phyloP scores from a whole-genome alignment of 2,888 invertebrate genomes.

The Hirtodrosophila alboralis region DNA sequence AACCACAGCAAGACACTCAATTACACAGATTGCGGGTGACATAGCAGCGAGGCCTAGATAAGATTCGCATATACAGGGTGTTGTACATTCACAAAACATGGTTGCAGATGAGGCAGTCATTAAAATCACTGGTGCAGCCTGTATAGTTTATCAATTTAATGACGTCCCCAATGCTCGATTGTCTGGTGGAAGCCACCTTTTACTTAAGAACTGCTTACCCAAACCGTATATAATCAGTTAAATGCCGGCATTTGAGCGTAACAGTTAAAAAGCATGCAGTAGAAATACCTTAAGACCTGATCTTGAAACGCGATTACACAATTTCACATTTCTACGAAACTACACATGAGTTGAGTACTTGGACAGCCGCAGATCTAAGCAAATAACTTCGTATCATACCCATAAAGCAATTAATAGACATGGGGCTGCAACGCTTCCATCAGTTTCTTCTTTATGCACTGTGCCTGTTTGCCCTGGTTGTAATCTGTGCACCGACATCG shows the following conservation, averaged over 20 bases:
- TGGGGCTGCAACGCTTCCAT: slow-evolving; percentile 46
- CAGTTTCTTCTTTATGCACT: slow-evolving; percentile 55
- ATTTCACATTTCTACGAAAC: slow-evolving; percentile 40
- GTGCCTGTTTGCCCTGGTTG: slow-evolving; percentile 57
- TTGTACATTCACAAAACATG: background rate
- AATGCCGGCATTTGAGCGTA: slow-evolving; percentile 69
- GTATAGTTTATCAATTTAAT: slow-evolving; percentile 57
- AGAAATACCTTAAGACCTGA: slow-evolving; percentile 4
- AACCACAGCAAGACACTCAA: slow-evolving; percentile 48
- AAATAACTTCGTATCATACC: background rate
- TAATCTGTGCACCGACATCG: slow-evolving; percentile 58
- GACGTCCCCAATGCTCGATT: slow-evolving; percentile 18
- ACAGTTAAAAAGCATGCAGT: slow-evolving; percentile 33
- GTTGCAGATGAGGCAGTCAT: rapidly evolving
- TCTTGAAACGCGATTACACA: slow-evolving; percentile 32
- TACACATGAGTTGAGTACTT: slow-evolving; percentile 3
- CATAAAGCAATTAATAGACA: background rate
- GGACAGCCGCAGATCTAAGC: background rate
- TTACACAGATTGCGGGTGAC: slow-evolving; percentile 64
- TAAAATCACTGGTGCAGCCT: slow-evolving; percentile 32
- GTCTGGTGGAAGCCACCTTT: slow-evolving; percentile 32
- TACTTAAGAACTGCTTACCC: slow-evolving; percentile 55
- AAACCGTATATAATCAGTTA: slow-evolving; percentile 75
- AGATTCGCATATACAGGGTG: slow-evolving; percentile 67
- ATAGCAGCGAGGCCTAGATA: slow-evolving; percentile 54